Conservation (phyloP, 1,140 invertebrate genomes). For the Hycleus phaleratus region DNA sequence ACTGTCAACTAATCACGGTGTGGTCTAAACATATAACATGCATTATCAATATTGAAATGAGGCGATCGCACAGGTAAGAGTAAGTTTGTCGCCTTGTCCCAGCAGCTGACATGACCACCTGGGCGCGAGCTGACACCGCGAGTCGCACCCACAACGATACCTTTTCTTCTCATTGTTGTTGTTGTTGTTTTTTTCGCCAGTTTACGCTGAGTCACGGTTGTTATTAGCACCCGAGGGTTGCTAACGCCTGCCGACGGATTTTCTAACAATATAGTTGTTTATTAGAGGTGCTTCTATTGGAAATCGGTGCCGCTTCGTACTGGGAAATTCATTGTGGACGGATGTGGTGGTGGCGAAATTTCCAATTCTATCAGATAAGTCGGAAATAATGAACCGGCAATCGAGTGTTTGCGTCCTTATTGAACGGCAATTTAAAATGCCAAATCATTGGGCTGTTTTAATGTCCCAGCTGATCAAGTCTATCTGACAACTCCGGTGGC, state of each 20-base stretch:
- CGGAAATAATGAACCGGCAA: background rate
- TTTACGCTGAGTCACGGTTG: slow-evolving; percentile 27
- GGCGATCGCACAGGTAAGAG: slow-evolving; percentile 31
- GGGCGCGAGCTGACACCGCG: slow-evolving; percentile 33
- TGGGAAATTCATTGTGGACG: background rate
- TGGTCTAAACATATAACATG: slow-evolving; percentile 28
- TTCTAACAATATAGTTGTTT: slow-evolving; percentile 20
- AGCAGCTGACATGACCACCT: slow-evolving; percentile 35
- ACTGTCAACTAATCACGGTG: slow-evolving; percentile 26
- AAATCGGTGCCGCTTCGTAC: slow-evolving; percentile 2
- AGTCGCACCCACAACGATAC: slow-evolving; percentile 28
- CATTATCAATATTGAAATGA: slow-evolving; percentile 36
- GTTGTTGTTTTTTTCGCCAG: slow-evolving; percentile 4
- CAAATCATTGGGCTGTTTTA: slow-evolving; percentile 33
- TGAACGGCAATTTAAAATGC: slow-evolving; percentile 6
- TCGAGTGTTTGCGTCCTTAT: background rate
- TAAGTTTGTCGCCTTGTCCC: slow-evolving; percentile 31
- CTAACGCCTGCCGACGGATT: slow-evolving; percentile 4
- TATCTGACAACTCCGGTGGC: slow-evolving; percentile 36
- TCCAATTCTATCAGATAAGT: background rate
- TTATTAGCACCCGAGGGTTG: slow-evolving; percentile 21
- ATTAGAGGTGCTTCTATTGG: slow-evolving; percentile 1
- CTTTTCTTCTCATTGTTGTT: too few relatives aligned
- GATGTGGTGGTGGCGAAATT: too few relatives aligned
- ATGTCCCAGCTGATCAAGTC: slow-evolving; percentile 35